Conservation (phyloP, 2,797 vertebrate species). For the Trachops cirrhosus region DNA sequence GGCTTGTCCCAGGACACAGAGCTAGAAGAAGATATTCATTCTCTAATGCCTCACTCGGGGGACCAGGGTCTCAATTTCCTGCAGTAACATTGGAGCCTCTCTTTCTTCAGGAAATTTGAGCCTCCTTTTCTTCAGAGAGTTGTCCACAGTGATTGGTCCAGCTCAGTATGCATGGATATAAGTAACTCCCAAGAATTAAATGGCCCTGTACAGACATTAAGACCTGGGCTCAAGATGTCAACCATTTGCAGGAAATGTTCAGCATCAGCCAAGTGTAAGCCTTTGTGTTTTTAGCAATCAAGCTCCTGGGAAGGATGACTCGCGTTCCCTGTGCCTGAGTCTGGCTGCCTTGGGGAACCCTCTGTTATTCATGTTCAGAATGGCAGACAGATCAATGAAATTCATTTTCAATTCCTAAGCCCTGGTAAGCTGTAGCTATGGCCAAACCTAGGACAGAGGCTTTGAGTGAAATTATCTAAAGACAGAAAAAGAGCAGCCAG, state of each 20-base stretch:
- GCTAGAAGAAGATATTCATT: background rate
- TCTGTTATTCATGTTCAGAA: background rate
- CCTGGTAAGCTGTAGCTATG: background rate
- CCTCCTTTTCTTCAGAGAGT: background rate
- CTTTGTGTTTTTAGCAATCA: background rate
- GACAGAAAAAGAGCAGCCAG: background rate
- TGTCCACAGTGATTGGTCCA: background rate
- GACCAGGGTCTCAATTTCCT: background rate
- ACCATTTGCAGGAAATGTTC: conserved; percentile 15
- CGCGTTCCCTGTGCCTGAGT: background rate
- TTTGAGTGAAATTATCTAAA: background rate
- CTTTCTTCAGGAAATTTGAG: background rate
- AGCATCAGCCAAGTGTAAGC: background rate
- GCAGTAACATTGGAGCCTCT: background rate
- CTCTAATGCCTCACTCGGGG: background rate
- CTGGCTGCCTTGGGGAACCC: background rate
- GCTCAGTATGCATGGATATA: background rate
- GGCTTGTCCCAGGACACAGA: background rate
- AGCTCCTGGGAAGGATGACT: conserved; percentile 43
- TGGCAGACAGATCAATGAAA: conserved; percentile 40
- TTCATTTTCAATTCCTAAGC: background rate
- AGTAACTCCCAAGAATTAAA: background rate
- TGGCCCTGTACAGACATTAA: background rate
- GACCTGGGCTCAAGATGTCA: background rate
- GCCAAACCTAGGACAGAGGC: background rate